Conservation (phyloP, 2,113 vertebrate genomes). For the Tilapia sparmanii region DNA sequence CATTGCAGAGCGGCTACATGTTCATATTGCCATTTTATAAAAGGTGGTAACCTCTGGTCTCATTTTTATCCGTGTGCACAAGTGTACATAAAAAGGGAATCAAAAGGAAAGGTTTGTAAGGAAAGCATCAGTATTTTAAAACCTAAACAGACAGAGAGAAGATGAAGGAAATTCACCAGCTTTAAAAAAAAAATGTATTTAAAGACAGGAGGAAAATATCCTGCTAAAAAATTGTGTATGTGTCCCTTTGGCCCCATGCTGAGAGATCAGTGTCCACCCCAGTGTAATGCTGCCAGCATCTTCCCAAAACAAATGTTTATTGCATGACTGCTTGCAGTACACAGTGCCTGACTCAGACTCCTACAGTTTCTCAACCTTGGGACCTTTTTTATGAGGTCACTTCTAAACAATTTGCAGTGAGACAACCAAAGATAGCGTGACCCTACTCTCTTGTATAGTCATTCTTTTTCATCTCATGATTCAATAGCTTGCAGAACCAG, state of each 20-base stretch:
- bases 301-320: constrained; percentile 32
- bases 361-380: constrained; percentile 10
- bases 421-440: background rate
- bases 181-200: background rate
- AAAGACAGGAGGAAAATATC: background rate
- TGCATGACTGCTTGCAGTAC: constrained; percentile 25
- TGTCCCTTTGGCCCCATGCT: background rate
- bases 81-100: background rate
- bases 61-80: background rate
- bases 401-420: constrained; percentile 2
- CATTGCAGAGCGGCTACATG: background rate
- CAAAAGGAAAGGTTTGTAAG: background rate
- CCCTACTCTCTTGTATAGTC: background rate
- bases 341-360: constrained; percentile 17
- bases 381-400: constrained; percentile 10
- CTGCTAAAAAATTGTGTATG: background rate
- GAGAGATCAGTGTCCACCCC: constrained; percentile 12
- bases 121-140: background rate
- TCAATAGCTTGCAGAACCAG: background rate
- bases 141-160: background rate
- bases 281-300: background rate
- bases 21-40: background rate
- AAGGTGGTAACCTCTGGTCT: background rate
- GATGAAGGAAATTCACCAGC: background rate
- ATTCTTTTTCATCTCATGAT: background rate